These are phyloP conservation scores for Drosophila suboccidentalis DNA, from an alignment of 2,888 invertebrate species.

Conservation along the genomic window DNA sequence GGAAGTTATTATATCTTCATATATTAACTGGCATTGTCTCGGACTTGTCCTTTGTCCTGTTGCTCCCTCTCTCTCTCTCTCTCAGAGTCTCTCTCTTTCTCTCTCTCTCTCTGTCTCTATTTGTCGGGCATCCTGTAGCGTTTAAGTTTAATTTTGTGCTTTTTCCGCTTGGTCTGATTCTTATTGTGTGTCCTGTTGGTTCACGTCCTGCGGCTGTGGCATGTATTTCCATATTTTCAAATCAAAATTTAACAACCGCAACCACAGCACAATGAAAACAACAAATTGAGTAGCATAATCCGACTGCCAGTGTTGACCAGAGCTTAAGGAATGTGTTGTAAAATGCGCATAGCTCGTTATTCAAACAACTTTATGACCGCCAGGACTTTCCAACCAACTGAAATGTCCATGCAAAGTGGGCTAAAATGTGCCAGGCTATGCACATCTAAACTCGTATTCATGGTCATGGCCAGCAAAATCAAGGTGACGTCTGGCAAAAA, in stretches of 20 bases:
- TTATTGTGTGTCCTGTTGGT: slow-evolving; percentile 69
- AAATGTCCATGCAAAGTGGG: slow-evolving; percentile 71
- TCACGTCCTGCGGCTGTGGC: slow-evolving; percentile 36
- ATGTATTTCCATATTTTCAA: slow-evolving; percentile 73
- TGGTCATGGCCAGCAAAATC: slow-evolving; percentile 80
- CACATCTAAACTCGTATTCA: slow-evolving; percentile 66
- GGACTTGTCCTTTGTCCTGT: slow-evolving; percentile 52
- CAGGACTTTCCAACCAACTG: slow-evolving; percentile 8
- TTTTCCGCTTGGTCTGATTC: slow-evolving; percentile 84
- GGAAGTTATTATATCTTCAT: slow-evolving; percentile 85
- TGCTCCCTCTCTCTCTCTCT: slow-evolving; percentile 7
- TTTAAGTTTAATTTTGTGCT: slow-evolving; percentile 85
- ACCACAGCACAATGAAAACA: slow-evolving; percentile 45
- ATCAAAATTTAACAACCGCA: slow-evolving; percentile 72
- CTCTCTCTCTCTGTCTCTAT: slow-evolving; percentile 50
- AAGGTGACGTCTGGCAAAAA: slow-evolving; percentile 72
- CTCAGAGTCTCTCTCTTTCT: not conserved
- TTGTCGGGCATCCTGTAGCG: slow-evolving; percentile 81
- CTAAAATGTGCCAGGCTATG: slow-evolving; percentile 45
- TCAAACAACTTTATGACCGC: slow-evolving; percentile 53
- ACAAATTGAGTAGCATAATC: slow-evolving; percentile 72
- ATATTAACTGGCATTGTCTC: slow-evolving; percentile 80
- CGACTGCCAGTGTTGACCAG: slow-evolving; percentile 44
- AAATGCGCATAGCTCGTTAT: slow-evolving; percentile 64
- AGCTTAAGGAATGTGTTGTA: slow-evolving; percentile 57